Conservation (phyloP, 2,797 vertebrate species). For the Poecilia velifera region DNA sequence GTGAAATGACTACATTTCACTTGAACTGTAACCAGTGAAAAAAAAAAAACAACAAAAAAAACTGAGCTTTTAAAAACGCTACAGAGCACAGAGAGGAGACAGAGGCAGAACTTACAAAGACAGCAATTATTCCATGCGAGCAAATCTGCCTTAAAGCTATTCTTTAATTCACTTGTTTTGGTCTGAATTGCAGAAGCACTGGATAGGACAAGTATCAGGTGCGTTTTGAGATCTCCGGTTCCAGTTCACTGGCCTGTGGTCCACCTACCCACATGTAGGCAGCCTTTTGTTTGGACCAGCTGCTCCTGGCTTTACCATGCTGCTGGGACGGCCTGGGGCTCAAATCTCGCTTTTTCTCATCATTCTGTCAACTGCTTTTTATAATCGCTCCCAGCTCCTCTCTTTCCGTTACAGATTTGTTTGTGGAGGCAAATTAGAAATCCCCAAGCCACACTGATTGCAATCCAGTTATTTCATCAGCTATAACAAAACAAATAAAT, state of each 20-base stretch:
- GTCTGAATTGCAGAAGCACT: slow-evolving; percentile 14
- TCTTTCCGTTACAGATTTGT: slow-evolving; percentile 38
- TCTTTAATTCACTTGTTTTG: slow-evolving; percentile 26
- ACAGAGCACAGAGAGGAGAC: neutral
- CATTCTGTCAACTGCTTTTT: slow-evolving; percentile 1
- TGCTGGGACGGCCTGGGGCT: slow-evolving; percentile 34
- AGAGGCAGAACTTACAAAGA: neutral
- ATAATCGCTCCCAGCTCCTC: slow-evolving; percentile 19
- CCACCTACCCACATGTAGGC: slow-evolving; percentile 38
- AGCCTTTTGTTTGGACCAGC: slow-evolving; percentile 60
- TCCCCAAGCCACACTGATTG: slow-evolving; percentile 36
- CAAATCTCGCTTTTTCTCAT: slow-evolving; percentile 25
- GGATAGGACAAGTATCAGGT: slow-evolving; percentile 58
- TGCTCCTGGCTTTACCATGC: slow-evolving; percentile 47
- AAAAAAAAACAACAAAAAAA: neutral
- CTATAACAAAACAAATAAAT: neutral
- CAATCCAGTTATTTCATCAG: neutral
- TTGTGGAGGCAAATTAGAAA: slow-evolving; percentile 52
- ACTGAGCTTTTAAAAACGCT: neutral
- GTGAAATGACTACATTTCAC: too few species aligned
- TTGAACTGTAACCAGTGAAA: too few species aligned
- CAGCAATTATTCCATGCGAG: slow-evolving; percentile 1
- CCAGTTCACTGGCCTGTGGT: slow-evolving; percentile 48
- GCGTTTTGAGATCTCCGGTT: slow-evolving; percentile 55
- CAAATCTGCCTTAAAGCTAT: slow-evolving; percentile 9